These are phyloP conservation scores for Pangasius larnaudii DNA, from an alignment of 2,797 vertebrate genomes.

Conservation along the genomic window DNA sequence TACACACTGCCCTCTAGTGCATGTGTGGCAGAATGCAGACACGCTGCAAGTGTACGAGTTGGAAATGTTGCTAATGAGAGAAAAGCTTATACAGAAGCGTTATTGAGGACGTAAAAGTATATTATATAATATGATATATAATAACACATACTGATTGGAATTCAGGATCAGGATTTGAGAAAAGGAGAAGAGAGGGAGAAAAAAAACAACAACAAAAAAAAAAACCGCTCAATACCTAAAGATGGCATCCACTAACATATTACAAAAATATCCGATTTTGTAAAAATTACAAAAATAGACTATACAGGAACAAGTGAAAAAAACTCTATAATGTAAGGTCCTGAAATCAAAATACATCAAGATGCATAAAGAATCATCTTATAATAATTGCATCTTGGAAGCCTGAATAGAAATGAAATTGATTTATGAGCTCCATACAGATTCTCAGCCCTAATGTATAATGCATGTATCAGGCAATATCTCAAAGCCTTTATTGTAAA, in stretches of 20 bases:
- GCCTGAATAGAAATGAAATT: background rate
- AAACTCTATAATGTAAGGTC: background rate
- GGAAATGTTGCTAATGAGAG: background rate
- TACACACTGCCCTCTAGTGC: slow-evolving; percentile 74
- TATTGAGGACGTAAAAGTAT: background rate
- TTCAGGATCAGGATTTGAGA: background rate
- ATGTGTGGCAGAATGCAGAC: slow-evolving; percentile 24
- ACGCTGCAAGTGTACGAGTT: background rate
- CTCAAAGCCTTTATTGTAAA: background rate
- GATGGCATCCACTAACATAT: too few relatives aligned
- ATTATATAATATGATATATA: background rate
- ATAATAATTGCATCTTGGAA: background rate
- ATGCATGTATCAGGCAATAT: background rate
- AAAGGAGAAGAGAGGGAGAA: too few relatives aligned
- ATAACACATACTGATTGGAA: background rate
- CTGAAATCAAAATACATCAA: background rate
- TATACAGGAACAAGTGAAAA: background rate
- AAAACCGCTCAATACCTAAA: background rate
- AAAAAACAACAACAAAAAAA: background rate
- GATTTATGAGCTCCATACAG: background rate
- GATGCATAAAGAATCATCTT: background rate
- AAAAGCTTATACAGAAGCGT: background rate
- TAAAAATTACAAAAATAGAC: background rate
- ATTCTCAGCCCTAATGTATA: slow-evolving; percentile 2
- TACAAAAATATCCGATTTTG: background rate